Base-by-base conservation (phyloP, 2,797 vertebrate species). In the Phoebastria nigripes region DNA sequence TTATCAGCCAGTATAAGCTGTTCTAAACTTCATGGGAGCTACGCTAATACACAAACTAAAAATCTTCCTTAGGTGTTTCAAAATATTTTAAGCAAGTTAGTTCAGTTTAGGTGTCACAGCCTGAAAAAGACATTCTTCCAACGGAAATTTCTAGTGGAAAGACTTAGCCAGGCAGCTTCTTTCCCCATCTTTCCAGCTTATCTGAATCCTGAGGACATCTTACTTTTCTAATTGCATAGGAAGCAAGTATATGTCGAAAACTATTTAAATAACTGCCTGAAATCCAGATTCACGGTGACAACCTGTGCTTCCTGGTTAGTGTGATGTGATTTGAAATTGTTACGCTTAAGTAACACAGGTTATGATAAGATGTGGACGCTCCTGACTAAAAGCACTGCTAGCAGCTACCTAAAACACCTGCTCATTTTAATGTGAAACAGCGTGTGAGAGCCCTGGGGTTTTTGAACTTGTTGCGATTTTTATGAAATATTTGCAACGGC, bases 241-340 rank as follows among this genome's bases (percentile, higher is more conserved):
- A 95, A 92, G 52, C 92, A 96, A 94, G 44, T 69, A 7, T 56
- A 8, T 61, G 84, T 96, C 73, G 3, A 82, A 94, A 91, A 20
- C 80, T 84, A 46, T 97, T 90, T 86, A 16, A 90, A 29, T 87
- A 82, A 94, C 70, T 87, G 83, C 51, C 89, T 93, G 82, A 82
- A 93, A 91, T 82, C 31, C 73, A 91, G 71, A 94, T 91, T 91
- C 55, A 28, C 65, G 71, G 74, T 92, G 93, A 94, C 96, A 96
- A 49, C 69, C 73, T 92, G 62, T 86, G 90, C 89, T 96, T 86
- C 84, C 46, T 93, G 29, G 55, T 91, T 91, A 95, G 81, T 20
- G n/a, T 90, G 71, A 90, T 90, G 87, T 37, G 89, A 73, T 95
- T 90, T 90, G 74, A 66, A 90, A 91, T 84, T n/a, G 67, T 93